Evolutionary conservation across 2,113 vertebrate species (phyloP), one percentile per base, ranked within the genome.

Genomic region (Tiliqua scincoides): DNA sequence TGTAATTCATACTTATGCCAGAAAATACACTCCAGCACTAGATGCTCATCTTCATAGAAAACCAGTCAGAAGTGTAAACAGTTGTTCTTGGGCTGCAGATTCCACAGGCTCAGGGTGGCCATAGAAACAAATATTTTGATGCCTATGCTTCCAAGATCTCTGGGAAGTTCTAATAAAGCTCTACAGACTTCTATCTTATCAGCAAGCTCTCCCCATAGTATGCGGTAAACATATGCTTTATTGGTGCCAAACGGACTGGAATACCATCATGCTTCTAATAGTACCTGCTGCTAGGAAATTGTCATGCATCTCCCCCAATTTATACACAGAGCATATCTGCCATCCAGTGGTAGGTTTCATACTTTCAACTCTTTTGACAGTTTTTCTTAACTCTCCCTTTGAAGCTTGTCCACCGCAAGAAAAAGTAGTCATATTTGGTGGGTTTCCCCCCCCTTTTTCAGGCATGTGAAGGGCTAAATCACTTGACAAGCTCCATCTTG

Each of bases 261-360:
- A 63, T 75, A 76, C 30, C 73, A 80, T 85, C 43, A 48, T 82
- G 25, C 67, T 18, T 25, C 52, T 71, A 75, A 77, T 25, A 54
- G 48, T 27, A 25, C 78, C 0, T 18, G 25, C 79, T 62, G 6
- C 37, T 52, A 78, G 40, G 23, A 62, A 48, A 18, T 57, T 6
- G 2, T 2, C 12, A 76, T 61, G 30, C 2, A 68, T 35, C 43
- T 12, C 0, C 2, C 67, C 35, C 40, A 30, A 54, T 10, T 35
- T 59, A 65, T 80, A 37, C 2, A 59, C 74, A 84, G 89, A 90
- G 77, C 86, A 82, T 79, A 92, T 63, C 94, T 95, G 94, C 95
- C 96, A 91, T 92, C 96, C 92, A 83, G 92, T 86, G 96, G 30
- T 82, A 21, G 6, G 14, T 43, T 6, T 21, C 35, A 1, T 82